A percentile compares a stretch with the other conserved stretches of the same genome.
phyloP scores from a whole-genome alignment of 2,888 invertebrate species.

The Eristalinus aeneus region DNA sequence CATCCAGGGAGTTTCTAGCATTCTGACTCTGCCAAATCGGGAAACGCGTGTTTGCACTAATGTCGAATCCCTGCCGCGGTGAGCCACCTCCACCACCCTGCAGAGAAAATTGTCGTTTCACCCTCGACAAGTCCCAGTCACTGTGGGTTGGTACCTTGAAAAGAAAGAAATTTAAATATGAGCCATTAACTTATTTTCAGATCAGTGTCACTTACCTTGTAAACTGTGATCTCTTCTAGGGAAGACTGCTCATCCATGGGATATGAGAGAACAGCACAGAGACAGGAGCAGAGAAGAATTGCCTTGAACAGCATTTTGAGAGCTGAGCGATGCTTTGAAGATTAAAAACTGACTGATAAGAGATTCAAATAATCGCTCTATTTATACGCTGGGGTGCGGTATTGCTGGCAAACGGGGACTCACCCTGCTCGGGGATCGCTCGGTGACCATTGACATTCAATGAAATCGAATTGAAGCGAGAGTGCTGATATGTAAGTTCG shows the following conservation, averaged over 20 bases:
- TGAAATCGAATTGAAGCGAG: neutral
- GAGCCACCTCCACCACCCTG: constrained; percentile 75
- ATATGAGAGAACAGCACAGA: neutral
- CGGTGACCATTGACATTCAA: neutral
- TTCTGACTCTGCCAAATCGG: constrained; percentile 77
- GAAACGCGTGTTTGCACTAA: constrained; percentile 73
- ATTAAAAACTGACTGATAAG: constrained; percentile 22
- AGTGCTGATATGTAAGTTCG: neutral
- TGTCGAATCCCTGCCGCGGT: constrained; percentile 73
- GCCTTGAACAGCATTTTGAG: neutral
- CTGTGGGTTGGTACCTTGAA: constrained; percentile 7
- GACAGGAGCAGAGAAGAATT: neutral
- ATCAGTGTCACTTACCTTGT: neutral
- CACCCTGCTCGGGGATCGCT: constrained; percentile 1
- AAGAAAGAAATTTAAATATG: neutral
- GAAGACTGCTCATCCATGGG: neutral
- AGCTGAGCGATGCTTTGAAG: neutral
- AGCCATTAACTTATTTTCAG: neutral
- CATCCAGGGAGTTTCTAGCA: constrained; percentile 75
- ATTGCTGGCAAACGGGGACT: neutral
- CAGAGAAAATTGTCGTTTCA: constrained; percentile 71
- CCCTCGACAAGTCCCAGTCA: neutral
- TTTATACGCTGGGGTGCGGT: constrained; percentile 13
- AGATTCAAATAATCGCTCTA: neutral
- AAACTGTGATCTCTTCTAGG: neutral